These are phyloP conservation scores for Hemibagrus wyckioides DNA, from an alignment of 2,113 vertebrate genomes.

Conservation along the genomic window DNA sequence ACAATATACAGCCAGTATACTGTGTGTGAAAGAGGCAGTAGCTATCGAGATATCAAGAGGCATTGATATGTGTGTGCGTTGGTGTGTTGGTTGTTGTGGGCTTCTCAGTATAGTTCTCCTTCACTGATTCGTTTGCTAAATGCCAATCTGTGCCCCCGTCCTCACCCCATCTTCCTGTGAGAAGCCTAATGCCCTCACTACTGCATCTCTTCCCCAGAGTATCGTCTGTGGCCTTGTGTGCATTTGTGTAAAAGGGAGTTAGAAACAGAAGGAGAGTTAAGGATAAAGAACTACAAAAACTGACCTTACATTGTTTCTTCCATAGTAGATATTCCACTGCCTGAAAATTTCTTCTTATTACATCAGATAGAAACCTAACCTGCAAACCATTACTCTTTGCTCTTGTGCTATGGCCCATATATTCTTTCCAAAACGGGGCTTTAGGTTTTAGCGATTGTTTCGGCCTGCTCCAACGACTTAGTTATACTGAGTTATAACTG, in stretches of 20 bases:
- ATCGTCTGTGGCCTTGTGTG: too few species aligned
- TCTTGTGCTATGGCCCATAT: slow-evolving; percentile 6
- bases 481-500: slow-evolving; percentile 30
- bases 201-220: background rate
- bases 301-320: background rate
- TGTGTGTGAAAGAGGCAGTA: background rate
- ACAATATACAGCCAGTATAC: background rate
- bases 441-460: slow-evolving; percentile 3
- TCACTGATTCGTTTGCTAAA: background rate
- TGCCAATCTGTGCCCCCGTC: background rate
- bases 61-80: background rate
- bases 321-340: background rate
- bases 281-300: background rate
- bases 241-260: background rate
- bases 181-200: background rate
- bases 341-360: background rate
- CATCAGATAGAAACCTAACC: background rate
- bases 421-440: background rate
- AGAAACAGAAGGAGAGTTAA: background rate
- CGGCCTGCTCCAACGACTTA: background rate
- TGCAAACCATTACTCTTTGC: background rate
- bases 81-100: background rate
- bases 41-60: background rate
- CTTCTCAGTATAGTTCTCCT: background rate
- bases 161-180: background rate